Evolutionary conservation across 1,140 invertebrate genomes (phyloP).

Genomic region (Episyrphus balteatus): DNA sequence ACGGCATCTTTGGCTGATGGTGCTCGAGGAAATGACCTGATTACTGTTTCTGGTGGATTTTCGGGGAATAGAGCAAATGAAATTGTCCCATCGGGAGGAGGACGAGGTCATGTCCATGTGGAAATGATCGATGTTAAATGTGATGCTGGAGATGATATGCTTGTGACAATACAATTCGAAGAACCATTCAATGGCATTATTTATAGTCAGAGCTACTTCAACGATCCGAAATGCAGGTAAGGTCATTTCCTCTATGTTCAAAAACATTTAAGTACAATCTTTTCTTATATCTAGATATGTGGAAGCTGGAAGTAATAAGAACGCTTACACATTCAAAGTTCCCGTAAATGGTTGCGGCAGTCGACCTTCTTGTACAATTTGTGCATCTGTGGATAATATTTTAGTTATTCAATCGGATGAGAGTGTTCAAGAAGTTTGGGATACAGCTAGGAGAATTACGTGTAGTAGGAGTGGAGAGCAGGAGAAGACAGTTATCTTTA

Average conservation of each 20-base stretch:
- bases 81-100: not conserved
- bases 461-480: constrained; percentile 42
- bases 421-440: constrained; percentile 48
- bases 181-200: constrained; percentile 57
- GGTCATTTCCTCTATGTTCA: not conserved
- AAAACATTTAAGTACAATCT: not conserved
- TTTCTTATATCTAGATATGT: constrained; percentile 42
- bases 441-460: constrained; percentile 48
- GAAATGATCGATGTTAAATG: constrained; percentile 53
- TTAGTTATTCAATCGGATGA: constrained; percentile 55
- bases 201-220: constrained; percentile 58
- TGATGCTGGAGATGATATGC: constrained; percentile 42
- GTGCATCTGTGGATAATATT: constrained; percentile 49
- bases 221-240: constrained; percentile 54
- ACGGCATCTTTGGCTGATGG: too few species aligned
- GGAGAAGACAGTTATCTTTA: constrained; percentile 52
- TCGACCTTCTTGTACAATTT: constrained; percentile 45
- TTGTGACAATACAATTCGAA: constrained; percentile 53
- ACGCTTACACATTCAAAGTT: constrained; percentile 46
- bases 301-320: constrained; percentile 42
- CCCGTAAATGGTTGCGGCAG: constrained; percentile 52
- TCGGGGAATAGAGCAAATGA: not conserved
- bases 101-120: constrained; percentile 30
- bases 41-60: too few species aligned
- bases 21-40: too few species aligned